Evolutionary conservation across 2,888 invertebrate genomes (phyloP).

Genomic region (Xanthia togata): DNA sequence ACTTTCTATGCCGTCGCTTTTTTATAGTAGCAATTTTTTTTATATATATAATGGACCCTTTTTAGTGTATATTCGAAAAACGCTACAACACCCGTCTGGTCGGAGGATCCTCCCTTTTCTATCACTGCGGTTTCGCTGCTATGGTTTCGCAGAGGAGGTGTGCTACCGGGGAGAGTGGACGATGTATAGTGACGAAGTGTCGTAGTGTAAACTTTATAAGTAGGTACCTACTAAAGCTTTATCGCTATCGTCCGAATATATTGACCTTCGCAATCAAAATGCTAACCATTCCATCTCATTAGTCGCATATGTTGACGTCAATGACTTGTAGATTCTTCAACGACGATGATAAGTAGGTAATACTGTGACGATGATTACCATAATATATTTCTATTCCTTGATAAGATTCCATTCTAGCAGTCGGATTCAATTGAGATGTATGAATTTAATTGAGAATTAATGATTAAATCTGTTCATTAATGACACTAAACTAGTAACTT

Average conservation of each 20-base stretch:
- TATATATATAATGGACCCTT: too few species aligned
- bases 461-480: neutral
- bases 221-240: neutral
- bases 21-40: too few species aligned
- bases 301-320: conserved; percentile 5
- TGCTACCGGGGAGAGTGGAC: too few species aligned
- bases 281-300: conserved; percentile 11
- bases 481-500: neutral
- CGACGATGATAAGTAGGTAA: neutral
- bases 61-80: too few species aligned
- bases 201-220: neutral
- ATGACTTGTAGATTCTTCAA: neutral
- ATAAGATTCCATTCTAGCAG: conserved; percentile 15
- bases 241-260: conserved; percentile 1
- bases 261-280: conserved; percentile 25
- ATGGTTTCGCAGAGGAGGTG: too few species aligned
- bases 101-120: too few species aligned
- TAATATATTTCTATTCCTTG: neutral
- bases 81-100: too few species aligned
- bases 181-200: neutral
- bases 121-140: too few species aligned
- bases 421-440: neutral
- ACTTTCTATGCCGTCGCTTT: too few species aligned
- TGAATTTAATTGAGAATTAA: neutral
- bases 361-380: neutral